Evolutionary conservation across 2,113 vertebrate genomes (phyloP).

Genomic region (Melanocharis versteri): DNA sequence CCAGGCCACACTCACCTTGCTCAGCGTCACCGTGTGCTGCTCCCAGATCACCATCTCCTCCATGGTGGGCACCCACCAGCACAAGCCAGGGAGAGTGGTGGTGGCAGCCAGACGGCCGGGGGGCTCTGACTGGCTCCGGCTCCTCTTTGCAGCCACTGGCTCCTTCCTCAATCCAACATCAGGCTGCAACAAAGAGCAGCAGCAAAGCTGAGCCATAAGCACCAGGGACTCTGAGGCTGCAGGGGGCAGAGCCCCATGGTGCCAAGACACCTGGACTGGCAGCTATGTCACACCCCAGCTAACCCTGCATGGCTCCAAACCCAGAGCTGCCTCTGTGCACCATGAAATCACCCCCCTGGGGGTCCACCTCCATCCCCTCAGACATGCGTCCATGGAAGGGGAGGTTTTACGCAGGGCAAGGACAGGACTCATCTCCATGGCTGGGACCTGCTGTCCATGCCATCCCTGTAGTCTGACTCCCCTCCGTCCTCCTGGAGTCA

Average conservation of each 20-base stretch:
- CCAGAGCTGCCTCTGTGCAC: background rate
- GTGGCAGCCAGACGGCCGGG: rapidly evolving
- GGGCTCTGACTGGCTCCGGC: rapidly evolving
- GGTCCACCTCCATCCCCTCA: background rate
- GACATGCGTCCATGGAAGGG: rapidly evolving
- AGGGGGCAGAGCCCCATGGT: rapidly evolving
- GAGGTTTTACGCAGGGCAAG: rapidly evolving
- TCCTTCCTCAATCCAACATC: background rate
- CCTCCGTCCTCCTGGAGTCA: rapidly evolving
- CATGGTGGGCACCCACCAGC: constrained; percentile 79
- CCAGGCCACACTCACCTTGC: constrained; percentile 73
- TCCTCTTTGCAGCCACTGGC: background rate
- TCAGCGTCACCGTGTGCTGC: constrained; percentile 87
- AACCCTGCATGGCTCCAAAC: rapidly evolving
- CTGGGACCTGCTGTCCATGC: background rate
- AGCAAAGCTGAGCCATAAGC: background rate
- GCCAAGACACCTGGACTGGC: rapidly evolving
- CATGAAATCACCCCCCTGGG: rapidly evolving
- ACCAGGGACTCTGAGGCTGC: rapidly evolving
- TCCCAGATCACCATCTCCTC: constrained; percentile 96
- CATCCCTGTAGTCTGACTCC: rapidly evolving
- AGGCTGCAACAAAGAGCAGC: background rate
- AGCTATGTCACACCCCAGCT: background rate
- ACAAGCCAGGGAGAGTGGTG: rapidly evolving
- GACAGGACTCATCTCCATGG: background rate